These are phyloP conservation scores for Zapornia atra DNA, from an alignment of 2,113 vertebrate species.

Conservation along the genomic window DNA sequence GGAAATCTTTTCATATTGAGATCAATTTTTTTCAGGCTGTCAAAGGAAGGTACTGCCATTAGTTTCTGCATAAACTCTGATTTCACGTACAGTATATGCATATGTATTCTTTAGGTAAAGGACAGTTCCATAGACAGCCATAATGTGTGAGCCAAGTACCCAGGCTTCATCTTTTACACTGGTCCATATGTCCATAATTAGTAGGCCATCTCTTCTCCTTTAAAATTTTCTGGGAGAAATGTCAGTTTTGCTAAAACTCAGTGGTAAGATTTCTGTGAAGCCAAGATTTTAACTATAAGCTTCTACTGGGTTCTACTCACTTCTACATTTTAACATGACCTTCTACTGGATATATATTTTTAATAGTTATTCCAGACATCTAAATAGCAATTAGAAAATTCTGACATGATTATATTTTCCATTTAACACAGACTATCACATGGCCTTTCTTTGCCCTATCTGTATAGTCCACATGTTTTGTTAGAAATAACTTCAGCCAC, in stretches of 20 bases:
- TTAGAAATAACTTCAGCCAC: background rate
- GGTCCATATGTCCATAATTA: background rate
- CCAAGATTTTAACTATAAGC: background rate
- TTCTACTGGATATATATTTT: background rate
- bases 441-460: background rate
- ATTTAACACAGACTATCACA: background rate
- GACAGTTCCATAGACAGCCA: background rate
- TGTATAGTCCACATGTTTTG: background rate
- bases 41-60: background rate
- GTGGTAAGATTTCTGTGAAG: background rate
- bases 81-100: background rate
- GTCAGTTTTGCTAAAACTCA: background rate
- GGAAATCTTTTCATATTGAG: background rate
- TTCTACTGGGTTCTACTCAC: background rate
- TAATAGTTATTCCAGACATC: background rate
- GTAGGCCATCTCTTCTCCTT: background rate
- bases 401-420: background rate
- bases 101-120: background rate
- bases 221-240: background rate
- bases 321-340: background rate
- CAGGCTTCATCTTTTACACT: background rate
- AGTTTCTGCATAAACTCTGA: background rate
- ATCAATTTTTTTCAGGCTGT: background rate
- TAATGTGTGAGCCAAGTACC: background rate
- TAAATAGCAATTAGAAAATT: background rate